phyloP scores from a whole-genome alignment of 1,140 invertebrate genomes.

The Drosophila nikananu region DNA sequence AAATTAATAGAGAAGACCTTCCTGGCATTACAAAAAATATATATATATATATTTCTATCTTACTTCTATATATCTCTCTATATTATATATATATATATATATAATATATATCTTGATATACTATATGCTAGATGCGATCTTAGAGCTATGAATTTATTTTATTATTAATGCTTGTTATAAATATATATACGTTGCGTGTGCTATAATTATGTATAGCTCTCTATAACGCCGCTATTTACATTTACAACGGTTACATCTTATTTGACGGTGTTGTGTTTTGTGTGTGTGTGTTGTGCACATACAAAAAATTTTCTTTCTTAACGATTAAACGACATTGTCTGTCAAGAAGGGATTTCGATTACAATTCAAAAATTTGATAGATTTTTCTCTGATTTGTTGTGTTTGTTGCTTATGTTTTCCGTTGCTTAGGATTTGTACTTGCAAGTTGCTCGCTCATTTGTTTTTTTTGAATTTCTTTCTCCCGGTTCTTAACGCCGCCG shows the following conservation, averaged over 20 bases:
- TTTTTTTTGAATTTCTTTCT: background rate
- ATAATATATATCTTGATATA: slow-evolving; percentile 9
- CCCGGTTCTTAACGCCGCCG: slow-evolving; percentile 30
- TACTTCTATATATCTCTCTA: slow-evolving; percentile 8
- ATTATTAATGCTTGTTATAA: slow-evolving; percentile 28
- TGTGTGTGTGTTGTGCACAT: slow-evolving; percentile 22
- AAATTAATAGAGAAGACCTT: slow-evolving; percentile 12
- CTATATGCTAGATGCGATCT: slow-evolving; percentile 16
- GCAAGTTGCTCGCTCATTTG: slow-evolving; percentile 43
- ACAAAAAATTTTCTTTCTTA: slow-evolving; percentile 11
- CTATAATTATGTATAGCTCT: slow-evolving; percentile 18
- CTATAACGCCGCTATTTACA: slow-evolving; percentile 30
- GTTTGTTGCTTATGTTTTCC: slow-evolving; percentile 23
- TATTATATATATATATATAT: slow-evolving; percentile 18
- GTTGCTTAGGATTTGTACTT: slow-evolving; percentile 60
- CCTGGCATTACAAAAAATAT: slow-evolving; percentile 32
- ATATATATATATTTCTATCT: slow-evolving; percentile 6
- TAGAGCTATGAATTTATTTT: slow-evolving; percentile 36
- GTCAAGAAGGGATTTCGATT: background rate
- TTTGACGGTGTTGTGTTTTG: slow-evolving; percentile 8
- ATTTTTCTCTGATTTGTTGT: background rate
- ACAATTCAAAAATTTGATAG: background rate
- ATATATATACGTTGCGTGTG: slow-evolving; percentile 19
- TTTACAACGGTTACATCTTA: slow-evolving; percentile 1
- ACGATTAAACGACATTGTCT: background rate